phyloP scores from a whole-genome alignment of 1,140 invertebrate species.

The Sinella curviseta region DNA sequence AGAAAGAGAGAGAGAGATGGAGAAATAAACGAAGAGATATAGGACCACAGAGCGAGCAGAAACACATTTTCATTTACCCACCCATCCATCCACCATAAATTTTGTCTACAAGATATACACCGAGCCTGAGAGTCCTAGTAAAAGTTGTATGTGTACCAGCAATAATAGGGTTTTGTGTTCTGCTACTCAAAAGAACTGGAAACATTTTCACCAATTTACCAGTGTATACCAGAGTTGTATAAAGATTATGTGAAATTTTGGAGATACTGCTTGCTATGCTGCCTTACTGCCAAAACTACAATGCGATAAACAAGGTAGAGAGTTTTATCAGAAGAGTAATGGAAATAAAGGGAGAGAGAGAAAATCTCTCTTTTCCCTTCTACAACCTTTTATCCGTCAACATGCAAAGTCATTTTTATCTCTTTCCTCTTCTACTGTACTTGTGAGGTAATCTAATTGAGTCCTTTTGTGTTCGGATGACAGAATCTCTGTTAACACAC shows the following conservation, averaged over 20 bases:
- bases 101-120: not conserved
- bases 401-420: not conserved
- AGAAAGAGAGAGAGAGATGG: not conserved
- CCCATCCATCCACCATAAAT: constrained; percentile 6
- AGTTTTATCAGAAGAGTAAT: too few relatives aligned
- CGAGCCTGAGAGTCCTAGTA: not conserved
- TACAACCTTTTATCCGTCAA: not conserved
- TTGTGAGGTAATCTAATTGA: constrained; percentile 25
- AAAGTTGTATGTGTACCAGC: too few relatives aligned
- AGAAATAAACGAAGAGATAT: not conserved
- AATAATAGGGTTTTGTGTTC: not conserved
- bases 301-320: not conserved
- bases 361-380: not conserved
- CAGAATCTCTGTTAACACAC: constrained; percentile 12
- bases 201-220: constrained; percentile 19
- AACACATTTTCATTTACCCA: not conserved
- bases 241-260: constrained; percentile 19
- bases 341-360: not conserved
- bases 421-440: not conserved
- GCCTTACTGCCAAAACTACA: not conserved
- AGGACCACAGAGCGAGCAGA: not conserved
- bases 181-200: constrained; percentile 11
- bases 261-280: not conserved
- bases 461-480: constrained; percentile 26
- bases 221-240: not conserved